Percentiles rank a stretch among this genome's conserved stretches.
phyloP scores from a whole-genome alignment of 2,888 invertebrate genomes.

The Muschampia plurimacula region DNA sequence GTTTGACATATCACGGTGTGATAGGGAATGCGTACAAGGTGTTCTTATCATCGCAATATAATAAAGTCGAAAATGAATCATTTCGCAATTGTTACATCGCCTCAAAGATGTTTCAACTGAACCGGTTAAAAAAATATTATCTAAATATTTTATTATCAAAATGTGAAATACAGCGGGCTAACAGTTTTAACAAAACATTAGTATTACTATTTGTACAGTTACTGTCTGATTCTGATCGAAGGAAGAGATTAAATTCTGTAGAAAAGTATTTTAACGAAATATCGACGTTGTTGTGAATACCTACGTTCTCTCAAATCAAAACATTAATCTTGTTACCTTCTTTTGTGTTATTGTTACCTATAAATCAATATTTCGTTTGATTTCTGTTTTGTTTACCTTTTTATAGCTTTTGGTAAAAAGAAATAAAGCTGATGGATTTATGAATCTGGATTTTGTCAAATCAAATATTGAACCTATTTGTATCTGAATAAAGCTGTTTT shows the following conservation, averaged over 20 bases:
- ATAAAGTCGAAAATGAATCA: neutral
- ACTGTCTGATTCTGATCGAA: no score
- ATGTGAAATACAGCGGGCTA: no score
- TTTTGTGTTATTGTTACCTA: conserved; percentile 22
- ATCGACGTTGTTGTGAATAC: neutral
- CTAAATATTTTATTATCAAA: no score
- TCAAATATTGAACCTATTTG: neutral
- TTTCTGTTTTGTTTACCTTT: conserved; percentile 32
- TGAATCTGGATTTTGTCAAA: conserved; percentile 2
- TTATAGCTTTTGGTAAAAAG: conserved; percentile 19
- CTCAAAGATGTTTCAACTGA: no score
- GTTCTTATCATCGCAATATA: neutral
- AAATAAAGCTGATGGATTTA: conserved; percentile 33
- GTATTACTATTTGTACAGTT: no score
- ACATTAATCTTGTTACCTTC: conserved; percentile 24
- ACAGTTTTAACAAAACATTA: no score
- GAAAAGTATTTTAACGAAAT: neutral
- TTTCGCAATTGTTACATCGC: neutral
- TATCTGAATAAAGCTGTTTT: neutral
- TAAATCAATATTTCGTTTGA: conserved; percentile 34
- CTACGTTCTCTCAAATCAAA: neutral
- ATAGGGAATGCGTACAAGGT: neutral
- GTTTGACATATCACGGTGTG: neutral
- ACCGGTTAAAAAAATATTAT: no score
- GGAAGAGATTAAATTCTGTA: neutral